Base-by-base conservation (phyloP, 35 echinoderm and acorn worm genomes). In the Hemicentrotus pulcherrimus region DNA sequence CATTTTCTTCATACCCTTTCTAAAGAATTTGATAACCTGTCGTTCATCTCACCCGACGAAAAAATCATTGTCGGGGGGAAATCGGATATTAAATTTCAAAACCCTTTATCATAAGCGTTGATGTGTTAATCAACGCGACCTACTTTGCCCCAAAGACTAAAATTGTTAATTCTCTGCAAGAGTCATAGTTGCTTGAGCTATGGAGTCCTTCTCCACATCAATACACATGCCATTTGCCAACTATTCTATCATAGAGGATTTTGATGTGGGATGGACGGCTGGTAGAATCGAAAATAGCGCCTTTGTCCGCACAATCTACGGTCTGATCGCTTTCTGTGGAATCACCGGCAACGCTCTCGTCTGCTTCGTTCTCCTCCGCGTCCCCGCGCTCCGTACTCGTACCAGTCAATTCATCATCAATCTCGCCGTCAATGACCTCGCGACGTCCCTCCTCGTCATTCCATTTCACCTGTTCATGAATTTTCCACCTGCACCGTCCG, bases 301-400 rank as follows among this genome's bases (percentile, higher is more conserved):
- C 6, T 92, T 97, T n/a, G 96, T 97, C 5, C 47, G 94, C 19
- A 47, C 87, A 10, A 32, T 95, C 2, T 97, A 97, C 41, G 94
- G 88, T 4, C 31, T 94, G 10, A 97, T 97, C 31, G 92, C 92
- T 30, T 32, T 61, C 32, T 19, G 94, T 47, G 96, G 96, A 13
- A 96, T 97, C 8, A 94, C 95, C 47, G 96, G 95, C 22, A 97
- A 97, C 88, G 87, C 92, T 41, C 47, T 97, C 32, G 96, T 97
- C 22, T 94, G 91, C 50, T 94, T 96, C 32, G 95, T 94, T 2
- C 86, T 97, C 30, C 22, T 94, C 32, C 92, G 96, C 5, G 88
- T 96, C 12, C 91, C 86, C 9, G 86, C 95, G 28, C 92, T 97
- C 52, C 86, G 95, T 47, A 96, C 87, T 31, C 92, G 94, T 19